Percentiles rank a stretch among this genome's conserved stretches.
Evolutionary conservation across 1,140 invertebrate species (phyloP).

Genomic region (Potamilus streckersoni): DNA sequence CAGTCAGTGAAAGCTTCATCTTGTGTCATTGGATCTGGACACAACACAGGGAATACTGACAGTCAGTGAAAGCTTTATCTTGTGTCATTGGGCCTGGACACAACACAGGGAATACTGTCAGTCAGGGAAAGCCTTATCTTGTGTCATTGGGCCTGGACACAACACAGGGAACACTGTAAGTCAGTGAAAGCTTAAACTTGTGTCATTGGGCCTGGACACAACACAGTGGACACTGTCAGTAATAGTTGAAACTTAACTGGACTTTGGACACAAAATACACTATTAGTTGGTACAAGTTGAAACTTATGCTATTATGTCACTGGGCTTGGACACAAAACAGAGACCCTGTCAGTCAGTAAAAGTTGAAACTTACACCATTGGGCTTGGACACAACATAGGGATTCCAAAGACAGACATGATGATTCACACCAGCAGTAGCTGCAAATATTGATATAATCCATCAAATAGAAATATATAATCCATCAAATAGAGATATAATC

Average conservation of each 20-base stretch:
- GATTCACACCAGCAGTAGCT: conserved; percentile 67
- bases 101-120: too few species aligned
- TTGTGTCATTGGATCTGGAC: too few species aligned
- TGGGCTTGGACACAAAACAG: conserved; percentile 2
- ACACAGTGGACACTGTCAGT: not conserved
- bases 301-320: not conserved
- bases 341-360: not conserved
- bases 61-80: too few species aligned
- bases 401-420: conserved; percentile 67
- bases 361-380: conserved; percentile 59
- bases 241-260: not conserved
- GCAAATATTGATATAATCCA: conserved; percentile 29
- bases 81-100: too few species aligned
- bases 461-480: not conserved
- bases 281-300: too few species aligned
- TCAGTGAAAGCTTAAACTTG: not conserved
- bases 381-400: conserved; percentile 68
- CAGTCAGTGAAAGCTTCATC: too few species aligned
- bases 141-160: too few species aligned
- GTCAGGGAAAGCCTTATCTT: too few species aligned
- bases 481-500: too few species aligned
- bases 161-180: too few species aligned
- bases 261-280: not conserved
- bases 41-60: too few species aligned
- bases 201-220: not conserved